Conservation (phyloP, 2,113 vertebrate species). For the Coregonus clupeaformis region DNA sequence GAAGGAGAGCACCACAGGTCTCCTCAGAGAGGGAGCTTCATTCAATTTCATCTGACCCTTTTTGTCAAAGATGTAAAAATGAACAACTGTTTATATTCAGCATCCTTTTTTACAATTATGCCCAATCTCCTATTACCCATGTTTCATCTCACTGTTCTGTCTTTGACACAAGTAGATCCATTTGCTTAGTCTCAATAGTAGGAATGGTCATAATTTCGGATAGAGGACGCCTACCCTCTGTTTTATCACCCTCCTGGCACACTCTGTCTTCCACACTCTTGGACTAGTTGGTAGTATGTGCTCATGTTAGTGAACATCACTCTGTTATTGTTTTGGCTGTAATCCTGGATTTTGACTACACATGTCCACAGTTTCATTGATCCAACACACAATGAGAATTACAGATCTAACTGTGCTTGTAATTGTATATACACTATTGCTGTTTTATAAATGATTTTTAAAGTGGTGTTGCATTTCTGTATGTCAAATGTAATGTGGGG, state of each 20-base stretch:
- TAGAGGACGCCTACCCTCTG: background rate
- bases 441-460: conserved; percentile 52
- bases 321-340: conserved; percentile 3
- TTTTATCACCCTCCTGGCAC: background rate
- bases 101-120: too few relatives aligned
- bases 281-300: background rate
- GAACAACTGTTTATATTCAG: background rate
- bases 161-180: background rate
- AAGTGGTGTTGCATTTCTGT: conserved; percentile 25
- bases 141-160: background rate
- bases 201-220: background rate
- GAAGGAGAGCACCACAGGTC: conserved; percentile 21
- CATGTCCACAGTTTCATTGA: conserved; percentile 3
- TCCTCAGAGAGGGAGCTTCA: conserved; percentile 11
- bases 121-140: background rate
- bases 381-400: conserved; percentile 25
- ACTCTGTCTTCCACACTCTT: background rate
- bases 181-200: background rate
- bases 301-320: conserved; percentile 16
- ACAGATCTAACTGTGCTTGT: conserved; percentile 32
- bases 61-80: conserved; percentile 7
- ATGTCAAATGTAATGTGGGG: conserved; percentile 22
- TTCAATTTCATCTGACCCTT: background rate
- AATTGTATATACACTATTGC: conserved; percentile 55
- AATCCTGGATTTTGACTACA: background rate